These are phyloP conservation scores for Andricus grossulariae DNA, from an alignment of 1,140 invertebrate species.

Conservation along the genomic window DNA sequence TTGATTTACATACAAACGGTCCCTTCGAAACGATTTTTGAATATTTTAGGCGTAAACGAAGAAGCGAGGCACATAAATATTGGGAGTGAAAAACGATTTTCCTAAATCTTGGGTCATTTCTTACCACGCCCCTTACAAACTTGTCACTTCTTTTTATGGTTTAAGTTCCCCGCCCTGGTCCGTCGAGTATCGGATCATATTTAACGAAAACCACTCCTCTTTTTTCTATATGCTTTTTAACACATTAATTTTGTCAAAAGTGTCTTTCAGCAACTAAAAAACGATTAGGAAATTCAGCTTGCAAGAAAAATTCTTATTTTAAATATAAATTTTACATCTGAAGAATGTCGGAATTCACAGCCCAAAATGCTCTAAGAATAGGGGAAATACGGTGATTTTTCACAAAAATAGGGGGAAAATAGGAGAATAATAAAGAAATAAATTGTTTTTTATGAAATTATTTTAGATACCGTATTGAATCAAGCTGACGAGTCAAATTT, in stretches of 20 bases:
- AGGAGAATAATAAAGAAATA: too few relatives aligned
- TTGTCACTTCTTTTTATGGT: slow-evolving; percentile 28
- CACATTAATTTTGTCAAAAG: slow-evolving; percentile 11
- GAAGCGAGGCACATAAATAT: slow-evolving; percentile 7
- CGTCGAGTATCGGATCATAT: slow-evolving; percentile 5
- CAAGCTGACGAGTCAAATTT: too few relatives aligned
- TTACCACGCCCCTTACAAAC: slow-evolving; percentile 27
- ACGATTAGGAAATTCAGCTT: not conserved
- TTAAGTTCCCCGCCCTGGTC: not conserved
- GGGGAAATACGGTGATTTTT: too few relatives aligned
- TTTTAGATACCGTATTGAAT: too few relatives aligned
- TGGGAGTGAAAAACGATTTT: slow-evolving; percentile 27
- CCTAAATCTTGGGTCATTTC: slow-evolving; percentile 28
- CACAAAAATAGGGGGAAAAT: too few relatives aligned
- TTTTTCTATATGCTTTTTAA: not conserved
- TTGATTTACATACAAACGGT: slow-evolving; percentile 1
- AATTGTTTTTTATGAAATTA: too few relatives aligned
- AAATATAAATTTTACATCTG: too few relatives aligned
- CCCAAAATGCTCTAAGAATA: too few relatives aligned
- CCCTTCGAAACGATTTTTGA: slow-evolving; percentile 12
- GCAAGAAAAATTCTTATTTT: too few relatives aligned
- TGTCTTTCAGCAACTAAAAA: not conserved
- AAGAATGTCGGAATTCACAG: too few relatives aligned
- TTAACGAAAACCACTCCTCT: slow-evolving; percentile 8
- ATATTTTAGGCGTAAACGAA: slow-evolving; percentile 1